phyloP scores from a whole-genome alignment of 2,797 vertebrate genomes.

The Dicrostonyx torquatus region DNA sequence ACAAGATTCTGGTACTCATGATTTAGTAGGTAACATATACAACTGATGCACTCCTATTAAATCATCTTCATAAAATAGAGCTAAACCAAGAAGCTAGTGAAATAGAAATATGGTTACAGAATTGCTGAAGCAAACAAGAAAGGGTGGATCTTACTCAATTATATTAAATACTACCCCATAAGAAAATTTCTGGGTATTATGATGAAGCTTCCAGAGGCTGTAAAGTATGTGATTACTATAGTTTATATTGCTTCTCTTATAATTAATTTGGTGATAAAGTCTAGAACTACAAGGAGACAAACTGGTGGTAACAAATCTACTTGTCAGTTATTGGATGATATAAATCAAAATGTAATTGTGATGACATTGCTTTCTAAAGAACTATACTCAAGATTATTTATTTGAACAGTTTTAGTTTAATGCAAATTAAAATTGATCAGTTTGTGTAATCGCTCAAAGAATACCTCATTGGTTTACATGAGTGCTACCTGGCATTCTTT shows the following conservation, averaged over 20 bases:
- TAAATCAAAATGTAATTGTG: not conserved
- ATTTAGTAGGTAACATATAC: not conserved
- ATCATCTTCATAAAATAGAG: not conserved
- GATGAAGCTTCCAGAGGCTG: not conserved
- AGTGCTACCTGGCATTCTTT: not conserved
- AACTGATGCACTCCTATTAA: not conserved
- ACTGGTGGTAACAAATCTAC: not conserved
- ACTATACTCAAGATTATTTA: not conserved
- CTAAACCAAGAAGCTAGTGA: not conserved
- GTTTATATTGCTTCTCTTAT: not conserved
- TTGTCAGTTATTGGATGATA: not conserved
- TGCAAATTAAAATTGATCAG: not conserved
- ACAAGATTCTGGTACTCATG: not conserved
- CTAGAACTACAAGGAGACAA: not conserved
- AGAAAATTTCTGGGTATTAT: not conserved
- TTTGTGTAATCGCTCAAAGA: not conserved
- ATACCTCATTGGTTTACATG: not conserved
- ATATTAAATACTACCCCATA: not conserved
- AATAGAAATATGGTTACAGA: not conserved
- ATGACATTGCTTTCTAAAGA: not conserved
- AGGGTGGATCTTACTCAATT: not conserved
- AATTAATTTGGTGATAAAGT: not conserved
- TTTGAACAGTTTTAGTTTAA: not conserved
- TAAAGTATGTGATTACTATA: not conserved
- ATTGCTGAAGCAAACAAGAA: not conserved